Evolutionary conservation across 2,113 vertebrate species (phyloP).

Genomic region (Hystrix brachyura): DNA sequence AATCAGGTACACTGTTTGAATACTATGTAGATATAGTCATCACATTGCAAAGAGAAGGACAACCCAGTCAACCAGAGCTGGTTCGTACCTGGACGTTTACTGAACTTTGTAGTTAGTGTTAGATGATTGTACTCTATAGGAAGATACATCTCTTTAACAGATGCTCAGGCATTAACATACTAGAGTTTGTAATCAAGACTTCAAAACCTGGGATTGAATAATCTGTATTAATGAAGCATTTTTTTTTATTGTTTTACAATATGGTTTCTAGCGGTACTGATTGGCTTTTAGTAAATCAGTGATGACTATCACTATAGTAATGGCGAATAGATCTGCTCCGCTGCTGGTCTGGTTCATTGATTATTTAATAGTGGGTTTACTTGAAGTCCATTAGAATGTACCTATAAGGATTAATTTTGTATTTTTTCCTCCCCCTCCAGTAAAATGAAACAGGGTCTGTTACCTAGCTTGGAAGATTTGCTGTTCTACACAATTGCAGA

Average conservation of each 20-base stretch:
- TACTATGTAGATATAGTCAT: background rate
- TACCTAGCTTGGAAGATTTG: slow-evolving; percentile 98
- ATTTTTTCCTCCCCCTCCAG: slow-evolving; percentile 85
- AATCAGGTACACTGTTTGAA: slow-evolving; percentile 21
- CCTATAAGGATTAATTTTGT: slow-evolving; percentile 72
- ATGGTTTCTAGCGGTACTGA: background rate
- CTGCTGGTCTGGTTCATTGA: background rate
- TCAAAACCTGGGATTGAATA: slow-evolving; percentile 33
- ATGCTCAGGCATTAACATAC: background rate
- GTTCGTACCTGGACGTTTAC: background rate
- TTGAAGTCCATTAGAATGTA: slow-evolving; percentile 49
- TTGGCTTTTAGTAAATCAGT: slow-evolving; percentile 38
- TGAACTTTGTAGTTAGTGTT: slow-evolving; percentile 1
- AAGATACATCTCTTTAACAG: background rate
- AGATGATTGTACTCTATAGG: background rate
- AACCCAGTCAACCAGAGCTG: background rate
- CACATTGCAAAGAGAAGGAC: background rate
- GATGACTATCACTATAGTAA: background rate
- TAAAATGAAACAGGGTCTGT: slow-evolving; percentile 96
- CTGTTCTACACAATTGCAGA: slow-evolving; percentile 99
- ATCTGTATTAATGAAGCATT: background rate
- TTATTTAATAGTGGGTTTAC: slow-evolving; percentile 36
- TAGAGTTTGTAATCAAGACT: slow-evolving; percentile 40
- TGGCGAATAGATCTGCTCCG: slow-evolving; percentile 17
- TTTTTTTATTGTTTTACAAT: slow-evolving; percentile 36